Evolutionary conservation across 1,140 invertebrate species (phyloP).

Genomic region (Ips typographus): DNA sequence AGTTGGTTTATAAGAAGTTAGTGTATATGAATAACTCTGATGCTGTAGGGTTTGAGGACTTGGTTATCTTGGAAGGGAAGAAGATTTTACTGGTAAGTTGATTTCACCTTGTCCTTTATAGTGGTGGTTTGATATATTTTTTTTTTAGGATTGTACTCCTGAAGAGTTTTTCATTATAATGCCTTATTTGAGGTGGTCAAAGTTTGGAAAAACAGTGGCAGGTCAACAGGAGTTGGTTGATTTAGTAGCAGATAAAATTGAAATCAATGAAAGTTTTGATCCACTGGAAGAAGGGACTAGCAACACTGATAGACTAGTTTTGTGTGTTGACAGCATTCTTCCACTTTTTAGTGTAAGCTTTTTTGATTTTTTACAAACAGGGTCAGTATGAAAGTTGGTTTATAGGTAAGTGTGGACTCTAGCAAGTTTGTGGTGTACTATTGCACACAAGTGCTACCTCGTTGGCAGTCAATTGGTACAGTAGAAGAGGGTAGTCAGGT

Average conservation of each 20-base stretch:
- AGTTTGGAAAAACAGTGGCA: conserved; percentile 73
- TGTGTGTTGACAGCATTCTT: conserved; percentile 80
- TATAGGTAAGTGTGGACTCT: conserved; percentile 84
- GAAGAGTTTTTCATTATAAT: conserved; percentile 92
- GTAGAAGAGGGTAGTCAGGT: conserved; percentile 67
- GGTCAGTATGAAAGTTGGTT: background rate
- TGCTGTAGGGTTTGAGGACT: conserved; percentile 84
- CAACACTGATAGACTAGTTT: conserved; percentile 76
- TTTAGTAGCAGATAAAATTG: conserved; percentile 80
- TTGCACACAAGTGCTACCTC: conserved; percentile 80
- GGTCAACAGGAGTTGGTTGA: conserved; percentile 87
- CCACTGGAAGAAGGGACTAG: conserved; percentile 74
- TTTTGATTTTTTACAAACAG: background rate
- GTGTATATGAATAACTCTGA: conserved; percentile 78
- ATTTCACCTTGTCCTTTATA: background rate
- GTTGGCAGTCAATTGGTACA: conserved; percentile 59
- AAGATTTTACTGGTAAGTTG: conserved; percentile 74
- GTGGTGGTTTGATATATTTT: conserved; percentile 13
- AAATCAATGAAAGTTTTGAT: conserved; percentile 74
- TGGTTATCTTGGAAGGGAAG: conserved; percentile 81
- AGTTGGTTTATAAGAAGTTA: conserved; percentile 81
- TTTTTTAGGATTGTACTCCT: conserved; percentile 49
- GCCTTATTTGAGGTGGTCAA: conserved; percentile 78
- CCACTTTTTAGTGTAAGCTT: conserved; percentile 83
- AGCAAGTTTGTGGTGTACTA: conserved; percentile 84